Conservation (phyloP, 92 coral and sea anemone genomes). For the Porites evermanni region DNA sequence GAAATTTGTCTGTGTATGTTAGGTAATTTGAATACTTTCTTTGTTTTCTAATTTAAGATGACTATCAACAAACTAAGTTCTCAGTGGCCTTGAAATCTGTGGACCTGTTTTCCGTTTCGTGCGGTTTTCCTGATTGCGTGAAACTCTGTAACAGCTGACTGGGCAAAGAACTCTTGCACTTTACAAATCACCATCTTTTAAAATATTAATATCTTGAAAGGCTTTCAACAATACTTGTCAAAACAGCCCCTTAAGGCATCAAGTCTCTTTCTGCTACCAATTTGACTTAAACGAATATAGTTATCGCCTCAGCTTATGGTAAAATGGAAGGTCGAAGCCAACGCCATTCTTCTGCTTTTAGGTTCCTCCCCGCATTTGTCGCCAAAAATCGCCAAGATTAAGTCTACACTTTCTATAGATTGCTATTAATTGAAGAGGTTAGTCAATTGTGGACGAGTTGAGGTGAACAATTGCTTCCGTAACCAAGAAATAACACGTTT, state of each 20-base stretch:
- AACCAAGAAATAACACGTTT: constrained; percentile 75
- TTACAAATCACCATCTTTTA: constrained; percentile 60
- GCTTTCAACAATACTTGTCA: constrained; percentile 71
- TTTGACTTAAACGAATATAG: constrained; percentile 38
- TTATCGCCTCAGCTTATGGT: constrained; percentile 25
- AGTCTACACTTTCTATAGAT: constrained; percentile 20
- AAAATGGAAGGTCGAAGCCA: constrained; percentile 9
- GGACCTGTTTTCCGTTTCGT: constrained; percentile 1
- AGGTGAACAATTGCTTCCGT: constrained; percentile 71
- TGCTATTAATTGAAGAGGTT: constrained; percentile 65
- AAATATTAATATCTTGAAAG: constrained; percentile 71
- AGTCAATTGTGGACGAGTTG: constrained; percentile 57
- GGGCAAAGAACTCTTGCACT: constrained; percentile 36
- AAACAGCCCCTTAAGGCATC: constrained; percentile 63
- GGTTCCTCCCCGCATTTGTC: not conserved
- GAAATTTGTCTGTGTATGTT: constrained; percentile 59
- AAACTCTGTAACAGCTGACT: constrained; percentile 35
- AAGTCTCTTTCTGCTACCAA: constrained; percentile 23
- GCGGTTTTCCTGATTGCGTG: constrained; percentile 48
- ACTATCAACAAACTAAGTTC: constrained; percentile 41
- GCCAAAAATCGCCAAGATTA: not conserved
- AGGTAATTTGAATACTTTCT: constrained; percentile 66
- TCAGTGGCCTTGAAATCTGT: constrained; percentile 22
- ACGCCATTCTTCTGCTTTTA: not conserved
- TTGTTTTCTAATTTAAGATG: constrained; percentile 54